A percentile compares a stretch with the other conserved stretches of the same genome.
Conservation (phyloP, 2,113 vertebrate species). For the Protobothrops mucrosquamatus region DNA sequence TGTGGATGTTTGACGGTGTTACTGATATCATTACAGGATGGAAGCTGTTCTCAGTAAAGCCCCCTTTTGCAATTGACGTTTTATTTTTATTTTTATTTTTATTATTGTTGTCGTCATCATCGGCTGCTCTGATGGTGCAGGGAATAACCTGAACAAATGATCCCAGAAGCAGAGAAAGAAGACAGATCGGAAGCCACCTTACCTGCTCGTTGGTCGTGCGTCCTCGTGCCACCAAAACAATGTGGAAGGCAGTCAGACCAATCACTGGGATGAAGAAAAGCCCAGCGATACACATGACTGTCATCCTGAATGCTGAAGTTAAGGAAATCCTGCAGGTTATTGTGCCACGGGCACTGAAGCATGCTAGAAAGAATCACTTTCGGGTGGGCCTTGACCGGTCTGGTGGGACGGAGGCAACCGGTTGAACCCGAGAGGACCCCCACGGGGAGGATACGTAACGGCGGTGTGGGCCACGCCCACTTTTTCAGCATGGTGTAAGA, state of each 20-base stretch:
- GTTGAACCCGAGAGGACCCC: background rate
- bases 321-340: constrained; percentile 68
- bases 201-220: constrained; percentile 99
- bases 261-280: constrained; percentile 98
- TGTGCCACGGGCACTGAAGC: background rate
- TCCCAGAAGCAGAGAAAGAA: background rate
- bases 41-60: no score
- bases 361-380: no score
- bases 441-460: constrained; percentile 91
- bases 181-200: constrained; percentile 41
- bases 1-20: no score
- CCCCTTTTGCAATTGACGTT: no score
- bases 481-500: constrained; percentile 86
- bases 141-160: background rate
- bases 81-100: no score
- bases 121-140: background rate
- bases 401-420: no score
- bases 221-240: constrained; percentile 93
- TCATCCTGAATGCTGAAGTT: constrained; percentile 81
- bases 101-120: no score
- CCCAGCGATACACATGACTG: constrained; percentile 94
- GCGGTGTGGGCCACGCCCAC: constrained; percentile 85
- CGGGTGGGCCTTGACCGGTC: fast-evolving
- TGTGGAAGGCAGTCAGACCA: constrained; percentile 96
- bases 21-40: no score